Percentiles rank a stretch among this genome's conserved stretches.
Evolutionary conservation across 2,797 vertebrate genomes (phyloP).

Genomic region (Cynodonichthys magdalenae): DNA sequence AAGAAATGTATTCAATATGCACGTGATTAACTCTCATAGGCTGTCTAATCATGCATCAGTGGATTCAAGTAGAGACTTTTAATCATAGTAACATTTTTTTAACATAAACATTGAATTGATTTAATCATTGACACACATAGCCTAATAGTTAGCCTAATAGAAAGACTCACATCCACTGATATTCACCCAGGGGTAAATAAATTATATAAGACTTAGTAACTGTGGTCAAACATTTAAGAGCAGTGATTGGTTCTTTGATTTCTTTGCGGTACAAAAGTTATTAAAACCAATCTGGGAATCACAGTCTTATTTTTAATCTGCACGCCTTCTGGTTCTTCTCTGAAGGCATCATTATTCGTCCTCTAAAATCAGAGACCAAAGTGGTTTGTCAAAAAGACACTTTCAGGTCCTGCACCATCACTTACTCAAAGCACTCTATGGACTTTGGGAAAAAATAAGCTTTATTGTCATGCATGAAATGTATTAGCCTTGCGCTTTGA

Average conservation of each 20-base stretch:
- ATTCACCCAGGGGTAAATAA: constrained; percentile 33
- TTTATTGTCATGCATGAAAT: constrained; percentile 65
- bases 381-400: constrained; percentile 71
- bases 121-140: constrained; percentile 48
- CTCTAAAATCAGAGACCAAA: constrained; percentile 70
- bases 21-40: constrained; percentile 7
- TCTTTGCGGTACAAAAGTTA: constrained; percentile 51
- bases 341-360: constrained; percentile 62
- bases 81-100: constrained; percentile 30
- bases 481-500: constrained; percentile 60
- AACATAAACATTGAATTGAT: constrained; percentile 25
- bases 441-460: constrained; percentile 58
- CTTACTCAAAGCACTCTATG: constrained; percentile 61
- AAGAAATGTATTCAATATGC: background rate
- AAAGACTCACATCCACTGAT: constrained; percentile 35
- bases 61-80: constrained; percentile 22
- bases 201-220: constrained; percentile 56
- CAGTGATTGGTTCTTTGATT: constrained; percentile 62
- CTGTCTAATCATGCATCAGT: constrained; percentile 11
- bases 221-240: constrained; percentile 63
- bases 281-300: constrained; percentile 56
- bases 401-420: constrained; percentile 62
- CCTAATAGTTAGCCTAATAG: constrained; percentile 43
- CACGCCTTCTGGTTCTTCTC: constrained; percentile 16
- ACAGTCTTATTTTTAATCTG: constrained; percentile 46